Evolutionary conservation across 2,797 vertebrate genomes (phyloP), one percentile per base, ranked within the genome.

Genomic region (Esox lucius): DNA sequence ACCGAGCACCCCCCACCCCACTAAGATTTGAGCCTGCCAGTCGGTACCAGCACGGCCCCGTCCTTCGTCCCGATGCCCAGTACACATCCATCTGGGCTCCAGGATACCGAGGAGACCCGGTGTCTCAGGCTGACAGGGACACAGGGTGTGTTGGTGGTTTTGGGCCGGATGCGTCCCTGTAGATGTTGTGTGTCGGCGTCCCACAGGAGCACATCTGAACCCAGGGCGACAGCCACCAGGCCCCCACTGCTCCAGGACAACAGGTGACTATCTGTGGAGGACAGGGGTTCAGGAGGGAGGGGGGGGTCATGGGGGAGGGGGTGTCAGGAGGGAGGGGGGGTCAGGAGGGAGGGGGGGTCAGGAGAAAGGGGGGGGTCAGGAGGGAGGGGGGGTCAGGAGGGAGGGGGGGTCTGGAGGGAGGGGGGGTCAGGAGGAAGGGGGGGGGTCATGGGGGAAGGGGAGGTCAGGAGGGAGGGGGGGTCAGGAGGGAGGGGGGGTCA

Each of bases 51-150:
- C 4, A 94, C 78, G 83, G 94, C 90, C 68, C 94, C 94, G 70
- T 88, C 85, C 17, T 93, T 93, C 70, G 92, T 95, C 24, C 92
- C 94, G 31, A 95, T 12, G 26, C 90, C 90, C 78, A 96, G 91
- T n/a, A 72, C 77, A 51, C 72, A 79, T 78, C 93, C 91, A 11
- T 92, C 90, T 74, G 68, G 80, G 75, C 92, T 94, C 92, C 95
- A 96, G 82, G 93, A 85, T 66, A 96, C 82, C 66, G 89, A 94
- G 0, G 88, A 94, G 78, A 95, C 11, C 13, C 92, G 90, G 59
- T 48, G 75, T 22, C 26, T 33, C 4, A 62, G 72, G 9, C 9
- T 0, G 59, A 19, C 1, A 0, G 0, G 17, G 4, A 1, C 42
- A 39, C 72, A 72, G 0, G 73, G 17, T 13, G 61, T 17, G 73